Evolutionary conservation across 2,113 vertebrate species (phyloP), one percentile per base, ranked within the genome.

Genomic region (Pygathrix nemaeus): DNA sequence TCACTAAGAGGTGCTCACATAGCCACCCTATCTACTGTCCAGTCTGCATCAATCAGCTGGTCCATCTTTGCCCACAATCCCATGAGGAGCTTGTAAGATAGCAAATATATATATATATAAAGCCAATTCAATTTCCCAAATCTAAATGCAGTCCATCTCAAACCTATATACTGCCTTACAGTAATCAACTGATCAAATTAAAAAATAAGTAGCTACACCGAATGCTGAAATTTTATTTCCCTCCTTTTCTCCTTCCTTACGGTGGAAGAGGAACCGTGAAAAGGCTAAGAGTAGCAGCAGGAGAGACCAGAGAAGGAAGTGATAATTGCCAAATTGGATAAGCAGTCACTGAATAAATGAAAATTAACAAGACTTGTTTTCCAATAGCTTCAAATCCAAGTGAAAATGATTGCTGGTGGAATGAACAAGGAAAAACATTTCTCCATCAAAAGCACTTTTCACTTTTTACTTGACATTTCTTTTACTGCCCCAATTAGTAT

Each of bases 241-340:
- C 35, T 40, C 30, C 45, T 50, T 57, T 25, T 55, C 92, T 84
- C 66, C 78, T 82, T 87, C 79, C 40, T 45, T 32, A 1, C 35
- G 70, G 78, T 82, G 38, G 25, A 84, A 87, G 35, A 80, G 55
- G 40, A 87, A 45, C 92, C 90, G 90, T 45, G 92, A 97, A 96
- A 98, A 93, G 92, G 93, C 96, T 96, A 79, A 81, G 79, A 88
- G 80, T 0, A 93, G 80, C 95, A 95, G 90, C 75, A 96, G 96
- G 94, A 97, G 90, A 84, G 70, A 78, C 57, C 48, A 61, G 93
- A 80, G 89, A 88, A 97, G 96, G 83, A 90, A 94, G 84, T 64
- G 87, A 18, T 81, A 97, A 97, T 38, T 97, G 96, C 92, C 96
- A 97, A 96, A 96, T 11, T 92, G 87, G 91, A 96, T 88, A 96